Conservation (phyloP, 2,888 invertebrate species). For the Atrina japonica region DNA sequence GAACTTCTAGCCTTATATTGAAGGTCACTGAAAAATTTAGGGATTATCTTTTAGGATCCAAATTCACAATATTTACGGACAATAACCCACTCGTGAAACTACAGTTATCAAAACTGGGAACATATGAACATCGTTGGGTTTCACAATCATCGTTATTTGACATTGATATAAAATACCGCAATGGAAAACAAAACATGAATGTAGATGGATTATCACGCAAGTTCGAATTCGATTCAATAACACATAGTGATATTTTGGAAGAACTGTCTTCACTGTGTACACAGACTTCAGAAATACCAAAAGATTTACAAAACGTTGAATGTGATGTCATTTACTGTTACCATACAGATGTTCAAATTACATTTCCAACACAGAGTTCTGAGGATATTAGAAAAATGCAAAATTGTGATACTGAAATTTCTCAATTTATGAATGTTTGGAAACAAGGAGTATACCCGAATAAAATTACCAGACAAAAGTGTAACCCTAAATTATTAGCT, state of each 20-base stretch:
- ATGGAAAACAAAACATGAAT: constrained; percentile 44
- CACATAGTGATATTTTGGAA: constrained; percentile 1
- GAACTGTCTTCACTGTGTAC: neutral
- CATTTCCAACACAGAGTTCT: neutral
- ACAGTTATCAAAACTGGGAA: constrained; percentile 50
- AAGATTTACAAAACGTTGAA: too few relatives aligned
- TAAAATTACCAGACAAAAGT: constrained; percentile 14
- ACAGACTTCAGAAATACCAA: constrained; percentile 7
- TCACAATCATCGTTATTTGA: constrained; percentile 49
- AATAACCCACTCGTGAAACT: constrained; percentile 52
- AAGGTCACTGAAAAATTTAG: constrained; percentile 41
- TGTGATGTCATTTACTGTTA: too few relatives aligned
- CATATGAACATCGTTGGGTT: constrained; percentile 54
- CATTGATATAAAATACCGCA: constrained; percentile 47
- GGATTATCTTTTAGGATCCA: constrained; percentile 23
- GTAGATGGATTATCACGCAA: constrained; percentile 49
- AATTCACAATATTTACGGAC: constrained; percentile 40
- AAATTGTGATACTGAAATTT: neutral
- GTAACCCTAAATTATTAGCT: constrained; percentile 3
- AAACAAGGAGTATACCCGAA: constrained; percentile 16
- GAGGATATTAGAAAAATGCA: constrained; percentile 11
- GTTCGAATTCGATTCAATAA: neutral
- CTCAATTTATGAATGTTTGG: constrained; percentile 12
- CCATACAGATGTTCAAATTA: constrained; percentile 5
- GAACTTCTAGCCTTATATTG: constrained; percentile 35